These are phyloP conservation scores for Zhuqinia jingwanae DNA, from an alignment of 2,888 invertebrate genomes.

Conservation along the genomic window DNA sequence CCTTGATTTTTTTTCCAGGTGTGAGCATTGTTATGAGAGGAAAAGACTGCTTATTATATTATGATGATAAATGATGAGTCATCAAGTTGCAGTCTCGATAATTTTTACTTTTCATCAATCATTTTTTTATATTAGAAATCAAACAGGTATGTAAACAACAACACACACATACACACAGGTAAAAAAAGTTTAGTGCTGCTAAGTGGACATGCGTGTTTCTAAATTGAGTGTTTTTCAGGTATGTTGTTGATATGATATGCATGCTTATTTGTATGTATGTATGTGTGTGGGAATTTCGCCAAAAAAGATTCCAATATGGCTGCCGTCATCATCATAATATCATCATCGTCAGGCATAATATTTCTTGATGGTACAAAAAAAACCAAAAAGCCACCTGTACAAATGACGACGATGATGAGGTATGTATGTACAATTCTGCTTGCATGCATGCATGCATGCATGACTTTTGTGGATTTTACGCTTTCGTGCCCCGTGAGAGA, in stretches of 20 bases:
- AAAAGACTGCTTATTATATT: not conserved
- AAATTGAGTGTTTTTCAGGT: constrained; percentile 40
- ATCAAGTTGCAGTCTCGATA: constrained; percentile 19
- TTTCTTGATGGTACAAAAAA: not conserved
- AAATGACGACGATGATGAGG: not conserved
- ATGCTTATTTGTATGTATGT: not conserved
- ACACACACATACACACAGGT: too few species aligned
- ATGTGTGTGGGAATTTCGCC: constrained; percentile 51
- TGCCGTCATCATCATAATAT: not conserved
- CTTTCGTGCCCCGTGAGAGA: constrained; percentile 50
- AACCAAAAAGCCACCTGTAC: not conserved
- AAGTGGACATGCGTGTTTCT: constrained; percentile 55
- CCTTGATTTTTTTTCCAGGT: constrained; percentile 53
- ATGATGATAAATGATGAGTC: constrained; percentile 55
- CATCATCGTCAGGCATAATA: not conserved
- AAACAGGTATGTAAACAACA: constrained; percentile 4
- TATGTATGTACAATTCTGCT: not conserved
- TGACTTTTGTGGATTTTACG: constrained; percentile 54
- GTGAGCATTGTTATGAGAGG: not conserved
- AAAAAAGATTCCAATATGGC: constrained; percentile 55
- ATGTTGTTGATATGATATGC: not conserved
- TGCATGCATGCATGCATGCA: constrained; percentile 48
- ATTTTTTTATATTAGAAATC: not conserved
- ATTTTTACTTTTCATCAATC: constrained; percentile 52
- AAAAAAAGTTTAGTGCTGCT: not conserved